These are phyloP conservation scores for Linnaemya vulpina DNA, from an alignment of 2,888 invertebrate species.

Conservation along the genomic window DNA sequence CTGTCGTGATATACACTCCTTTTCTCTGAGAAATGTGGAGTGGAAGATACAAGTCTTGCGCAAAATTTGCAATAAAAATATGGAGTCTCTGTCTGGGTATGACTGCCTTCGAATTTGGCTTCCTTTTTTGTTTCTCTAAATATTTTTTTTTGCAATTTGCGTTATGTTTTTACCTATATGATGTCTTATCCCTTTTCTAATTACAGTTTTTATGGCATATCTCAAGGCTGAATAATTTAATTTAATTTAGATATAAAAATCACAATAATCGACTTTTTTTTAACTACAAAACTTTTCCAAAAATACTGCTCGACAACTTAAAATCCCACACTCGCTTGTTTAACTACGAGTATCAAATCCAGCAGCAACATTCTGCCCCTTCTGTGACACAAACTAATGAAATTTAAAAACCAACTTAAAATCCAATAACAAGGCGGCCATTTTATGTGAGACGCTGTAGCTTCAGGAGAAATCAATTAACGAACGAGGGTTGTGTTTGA, in stretches of 20 bases:
- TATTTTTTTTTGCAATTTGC: background rate
- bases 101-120: too few relatives aligned
- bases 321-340: background rate
- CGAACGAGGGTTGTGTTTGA: constrained; percentile 47
- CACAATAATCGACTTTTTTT: constrained; percentile 38
- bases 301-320: background rate
- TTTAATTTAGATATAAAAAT: constrained; percentile 63
- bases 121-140: background rate
- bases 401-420: constrained; percentile 33
- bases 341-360: background rate
- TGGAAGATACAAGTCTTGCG: too few relatives aligned
- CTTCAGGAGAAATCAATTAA: constrained; percentile 72
- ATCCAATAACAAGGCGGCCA: constrained; percentile 54
- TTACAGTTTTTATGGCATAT: constrained; percentile 45
- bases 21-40: too few relatives aligned
- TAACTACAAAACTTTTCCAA: background rate
- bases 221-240: constrained; percentile 74
- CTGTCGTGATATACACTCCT: too few relatives aligned
- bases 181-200: constrained; percentile 2
- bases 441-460: constrained; percentile 50
- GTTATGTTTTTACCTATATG: background rate
- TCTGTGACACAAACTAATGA: background rate
- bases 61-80: too few relatives aligned
- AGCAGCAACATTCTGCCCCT: background rate
- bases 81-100: too few relatives aligned